phyloP scores from a whole-genome alignment of 30 jellyfish, hydroid and myxozoan species.

The Cassiopea xamachana region DNA sequence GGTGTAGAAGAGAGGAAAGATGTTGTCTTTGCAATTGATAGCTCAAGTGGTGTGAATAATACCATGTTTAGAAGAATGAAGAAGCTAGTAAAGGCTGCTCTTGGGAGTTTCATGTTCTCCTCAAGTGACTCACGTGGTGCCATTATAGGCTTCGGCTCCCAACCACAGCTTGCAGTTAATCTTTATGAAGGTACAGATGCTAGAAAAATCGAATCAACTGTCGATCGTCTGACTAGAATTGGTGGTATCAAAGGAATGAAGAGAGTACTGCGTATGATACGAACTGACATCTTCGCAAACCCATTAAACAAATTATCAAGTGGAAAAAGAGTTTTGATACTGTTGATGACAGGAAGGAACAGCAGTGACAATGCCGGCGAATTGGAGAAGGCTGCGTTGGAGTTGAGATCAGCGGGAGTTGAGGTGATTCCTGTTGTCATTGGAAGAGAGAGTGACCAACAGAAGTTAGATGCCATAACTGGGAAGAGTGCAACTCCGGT shows the following conservation, averaged over 20 bases:
- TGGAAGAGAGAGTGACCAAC: slow-evolving; percentile 51
- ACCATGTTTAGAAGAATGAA: slow-evolving; percentile 52
- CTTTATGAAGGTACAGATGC: slow-evolving; percentile 6
- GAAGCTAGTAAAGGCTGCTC: slow-evolving; percentile 47
- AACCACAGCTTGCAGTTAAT: slow-evolving; percentile 2
- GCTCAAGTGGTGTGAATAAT: slow-evolving; percentile 71
- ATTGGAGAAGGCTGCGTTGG: slow-evolving; percentile 59
- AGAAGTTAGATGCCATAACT: slow-evolving; percentile 46
- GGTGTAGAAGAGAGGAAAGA: slow-evolving; percentile 27
- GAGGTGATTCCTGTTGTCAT: slow-evolving; percentile 73
- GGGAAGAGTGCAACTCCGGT: slow-evolving; percentile 47
- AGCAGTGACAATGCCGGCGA: slow-evolving; percentile 60
- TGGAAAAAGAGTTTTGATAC: slow-evolving; percentile 33
- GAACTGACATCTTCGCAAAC: slow-evolving; percentile 47
- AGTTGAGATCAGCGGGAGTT: slow-evolving; percentile 65
- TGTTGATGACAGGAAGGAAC: slow-evolving; percentile 76
- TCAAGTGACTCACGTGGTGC: slow-evolving; percentile 40
- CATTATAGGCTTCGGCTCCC: slow-evolving; percentile 41
- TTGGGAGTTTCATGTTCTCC: slow-evolving; percentile 64
- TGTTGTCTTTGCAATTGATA: slow-evolving; percentile 74
- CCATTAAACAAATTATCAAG: not conserved
- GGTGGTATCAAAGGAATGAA: slow-evolving; percentile 90
- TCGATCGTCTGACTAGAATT: slow-evolving; percentile 28
- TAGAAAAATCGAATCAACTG: not conserved
- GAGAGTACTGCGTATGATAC: slow-evolving; percentile 53